Conservation (phyloP, 1,140 invertebrate species). For the Bemisia tabaci region DNA sequence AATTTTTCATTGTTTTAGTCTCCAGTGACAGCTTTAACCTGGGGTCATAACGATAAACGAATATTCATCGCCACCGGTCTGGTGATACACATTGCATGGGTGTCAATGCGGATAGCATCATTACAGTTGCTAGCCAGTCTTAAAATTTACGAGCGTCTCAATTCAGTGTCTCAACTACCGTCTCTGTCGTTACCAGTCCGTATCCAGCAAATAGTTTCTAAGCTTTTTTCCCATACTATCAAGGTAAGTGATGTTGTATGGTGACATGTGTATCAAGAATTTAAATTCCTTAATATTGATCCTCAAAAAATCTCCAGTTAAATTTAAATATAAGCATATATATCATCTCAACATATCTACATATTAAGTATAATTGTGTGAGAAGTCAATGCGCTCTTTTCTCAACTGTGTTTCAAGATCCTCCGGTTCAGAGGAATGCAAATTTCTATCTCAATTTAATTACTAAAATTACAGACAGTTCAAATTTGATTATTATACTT, state of each 20-base stretch:
- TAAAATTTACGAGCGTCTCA: slow-evolving; percentile 42
- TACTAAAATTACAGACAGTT: too few species aligned
- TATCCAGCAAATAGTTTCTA: slow-evolving; percentile 66
- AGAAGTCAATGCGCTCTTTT: too few species aligned
- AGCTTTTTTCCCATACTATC: slow-evolving; percentile 91
- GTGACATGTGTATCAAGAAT: too few species aligned
- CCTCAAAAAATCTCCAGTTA: too few species aligned
- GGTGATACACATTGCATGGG: slow-evolving; percentile 81
- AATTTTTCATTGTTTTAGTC: slow-evolving; percentile 38
- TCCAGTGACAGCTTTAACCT: slow-evolving; percentile 82
- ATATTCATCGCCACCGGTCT: slow-evolving; percentile 85
- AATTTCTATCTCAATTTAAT: too few species aligned
- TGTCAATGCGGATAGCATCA: slow-evolving; percentile 76
- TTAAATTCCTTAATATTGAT: too few species aligned
- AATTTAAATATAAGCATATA: too few species aligned
- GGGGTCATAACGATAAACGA: slow-evolving; percentile 92
- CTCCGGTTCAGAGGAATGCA: too few species aligned
- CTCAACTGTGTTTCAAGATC: too few species aligned
- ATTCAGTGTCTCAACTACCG: slow-evolving; percentile 41
- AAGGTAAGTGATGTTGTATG: slow-evolving; percentile 44
- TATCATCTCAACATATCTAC: too few species aligned
- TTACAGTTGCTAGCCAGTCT: slow-evolving; percentile 76
- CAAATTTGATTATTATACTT: too few species aligned
- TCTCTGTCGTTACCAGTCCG: slow-evolving; percentile 70
- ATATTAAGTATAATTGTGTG: too few species aligned